phyloP scores from a whole-genome alignment of 92 coral and sea anemone genomes.

The Porites rus region DNA sequence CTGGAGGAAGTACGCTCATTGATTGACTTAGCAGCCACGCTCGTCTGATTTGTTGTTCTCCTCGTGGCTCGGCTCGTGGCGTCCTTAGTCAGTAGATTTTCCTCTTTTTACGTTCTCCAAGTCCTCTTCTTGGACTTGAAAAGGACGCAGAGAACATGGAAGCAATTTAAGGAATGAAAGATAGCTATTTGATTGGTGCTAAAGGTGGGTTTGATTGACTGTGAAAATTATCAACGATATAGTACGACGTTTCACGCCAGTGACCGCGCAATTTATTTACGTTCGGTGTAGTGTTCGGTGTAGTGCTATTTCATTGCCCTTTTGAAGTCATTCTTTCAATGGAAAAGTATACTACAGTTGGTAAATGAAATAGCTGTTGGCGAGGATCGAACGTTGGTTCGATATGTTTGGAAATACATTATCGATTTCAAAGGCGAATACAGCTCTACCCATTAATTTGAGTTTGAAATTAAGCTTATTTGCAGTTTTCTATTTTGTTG shows the following conservation, averaged over 20 bases:
- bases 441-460: background rate
- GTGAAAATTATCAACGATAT: background rate
- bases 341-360: background rate
- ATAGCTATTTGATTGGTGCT: background rate
- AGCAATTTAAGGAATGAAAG: background rate
- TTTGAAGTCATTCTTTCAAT: background rate
- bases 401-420: background rate
- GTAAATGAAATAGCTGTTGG: background rate
- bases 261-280: background rate
- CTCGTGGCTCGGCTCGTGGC: slow-evolving; percentile 77
- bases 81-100: background rate
- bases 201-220: slow-evolving; percentile 14
- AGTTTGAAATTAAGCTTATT: background rate
- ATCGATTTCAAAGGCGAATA: background rate
- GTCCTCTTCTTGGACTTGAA: slow-evolving; percentile 1
- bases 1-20: background rate
- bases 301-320: slow-evolving; percentile 9
- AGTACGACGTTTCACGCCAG: background rate
- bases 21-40: slow-evolving; percentile 61
- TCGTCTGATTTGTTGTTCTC: slow-evolving; percentile 59
- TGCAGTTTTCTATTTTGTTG: background rate
- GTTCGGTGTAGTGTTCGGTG: background rate
- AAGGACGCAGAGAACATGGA: slow-evolving; percentile 5
- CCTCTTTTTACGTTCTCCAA: background rate
- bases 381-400: background rate